A percentile compares a stretch with the other conserved stretches of the same genome.
Evolutionary conservation across 2,113 vertebrate species (phyloP).

Genomic region (Oryzias celebensis): DNA sequence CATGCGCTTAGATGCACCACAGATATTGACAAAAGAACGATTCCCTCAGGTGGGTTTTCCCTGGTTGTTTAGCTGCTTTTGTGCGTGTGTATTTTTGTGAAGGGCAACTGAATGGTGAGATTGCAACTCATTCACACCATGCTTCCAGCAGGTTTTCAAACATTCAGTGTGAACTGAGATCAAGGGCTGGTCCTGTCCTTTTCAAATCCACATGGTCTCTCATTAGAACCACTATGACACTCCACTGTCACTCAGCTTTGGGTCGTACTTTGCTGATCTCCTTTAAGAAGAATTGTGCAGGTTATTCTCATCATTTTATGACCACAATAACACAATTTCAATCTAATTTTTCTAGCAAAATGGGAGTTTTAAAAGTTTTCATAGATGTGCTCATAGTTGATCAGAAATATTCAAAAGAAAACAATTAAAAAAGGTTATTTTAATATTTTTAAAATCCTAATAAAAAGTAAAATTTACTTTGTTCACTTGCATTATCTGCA

Average conservation of each 20-base stretch:
- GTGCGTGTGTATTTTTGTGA: not conserved
- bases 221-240: conserved; percentile 33
- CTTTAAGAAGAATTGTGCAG: too few relatives aligned
- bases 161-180: conserved; percentile 30
- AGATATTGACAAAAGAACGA: not conserved
- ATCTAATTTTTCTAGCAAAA: too few relatives aligned
- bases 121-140: conserved; percentile 6
- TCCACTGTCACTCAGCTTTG: too few relatives aligned
- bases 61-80: not conserved
- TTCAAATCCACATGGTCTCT: conserved; percentile 47
- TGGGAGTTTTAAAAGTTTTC: too few relatives aligned
- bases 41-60: conserved; percentile 1
- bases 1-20: not conserved
- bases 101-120: conserved; percentile 21
- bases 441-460: too few relatives aligned
- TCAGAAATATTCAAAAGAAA: too few relatives aligned
- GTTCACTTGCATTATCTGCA: too few relatives aligned
- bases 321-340: too few relatives aligned
- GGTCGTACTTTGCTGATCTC: too few relatives aligned
- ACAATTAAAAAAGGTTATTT: too few relatives aligned
- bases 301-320: not conserved
- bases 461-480: too few relatives aligned
- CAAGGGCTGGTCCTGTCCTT: conserved; percentile 32
- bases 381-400: too few relatives aligned
- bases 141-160: conserved; percentile 32